Evolutionary conservation across 2,797 vertebrate species (phyloP), one percentile per base, ranked within the genome.

Genomic region (Enteromius paludinosus): DNA sequence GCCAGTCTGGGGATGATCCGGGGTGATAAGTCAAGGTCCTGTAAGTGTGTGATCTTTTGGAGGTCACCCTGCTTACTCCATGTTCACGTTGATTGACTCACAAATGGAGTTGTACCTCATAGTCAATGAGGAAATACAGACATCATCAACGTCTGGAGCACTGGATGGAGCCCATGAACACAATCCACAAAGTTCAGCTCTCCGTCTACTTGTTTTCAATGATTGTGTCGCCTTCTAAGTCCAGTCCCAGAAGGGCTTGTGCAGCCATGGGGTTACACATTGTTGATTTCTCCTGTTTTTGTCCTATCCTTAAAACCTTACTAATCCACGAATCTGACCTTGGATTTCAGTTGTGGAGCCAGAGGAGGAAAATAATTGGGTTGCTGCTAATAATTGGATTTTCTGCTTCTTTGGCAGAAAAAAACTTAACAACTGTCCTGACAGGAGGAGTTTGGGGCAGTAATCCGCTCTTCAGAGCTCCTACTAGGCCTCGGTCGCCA

Each of bases 321-420:
- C 93, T 95, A 95, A 95, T 95, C 94, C 94, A 92, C 89, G 91
- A 93, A 92, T 91, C 92, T 91, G 93, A 94, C 93, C 94, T 94
- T 93, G 94, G 94, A 94, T 94, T 93, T 93, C 89, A 93, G 91
- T 92, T 81, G 84, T 47, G 90, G 89, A 91, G 89, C 93, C 91
- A 92, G 93, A 93, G 89, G 78, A 92, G 90, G 91, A 92, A 93
- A 93, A 93, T 95, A 95, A 95, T 94, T 94, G 94, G 94, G 92
- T 93, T 93, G 92, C 93, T 93, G 92, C 92, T 94, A 94, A 95
- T 95, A 96, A 96, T 94, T 95, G 94, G 94, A 95, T 96, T 96
- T 94, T 94, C 93, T 94, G 91, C 92, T 92, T 92, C 91, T 93
- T 92, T 90, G 90, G 90, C 91, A 82, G 79, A 90, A 87, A 90